Base-by-base conservation (phyloP, 2,797 vertebrate genomes). In the Decapterus maruadsi region DNA sequence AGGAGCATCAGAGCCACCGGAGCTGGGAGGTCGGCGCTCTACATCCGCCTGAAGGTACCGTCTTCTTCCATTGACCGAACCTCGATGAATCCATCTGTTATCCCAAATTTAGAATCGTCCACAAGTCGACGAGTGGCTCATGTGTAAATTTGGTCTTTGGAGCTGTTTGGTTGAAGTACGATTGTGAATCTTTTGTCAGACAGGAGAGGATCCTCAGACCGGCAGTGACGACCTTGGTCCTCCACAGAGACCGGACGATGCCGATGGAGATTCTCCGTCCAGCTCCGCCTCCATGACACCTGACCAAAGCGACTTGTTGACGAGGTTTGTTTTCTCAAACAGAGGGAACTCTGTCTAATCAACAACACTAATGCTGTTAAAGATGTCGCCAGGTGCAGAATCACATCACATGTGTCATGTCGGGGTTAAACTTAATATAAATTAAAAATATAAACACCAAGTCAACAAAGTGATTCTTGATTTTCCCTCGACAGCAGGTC, bases 21-120 rank as follows among this genome's bases (percentile, higher is more conserved):
- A 0, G n/a, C n/a, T n/a, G 43, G 82, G 1, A n/a, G 45, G 13
- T 81, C 85, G 0, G 26, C 67, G 8, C 77, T 90, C 54, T 88
- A 88, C 86, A 60, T 90, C 64, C 73, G 78, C 0, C 70, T 72
- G 8, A 83, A 87, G 86, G 88, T 78, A 19, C 6, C 4, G 2
- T 38, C 8, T 55, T 55, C 8, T 8, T 19, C 5, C 17, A 16
- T 4, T 31, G 19, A 50, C 8, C n/a, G n/a, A 50, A 50, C 8
- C 48, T 19, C 17, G 8, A 3, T n/a, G 7, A 19, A 43, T 43
- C 46, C 17, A 48, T 48, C 46, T 19, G 2, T 3, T 19, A 16
- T 7, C 7, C 51, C 10, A 12, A 53, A 22, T 17, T 17, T 45
- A 54, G 53, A 13, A 54, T 4, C 13, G 6, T 16, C 14, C 13